These are phyloP conservation scores for Lasaia peninsularis DNA, from an alignment of 1,140 invertebrate species.

Conservation along the genomic window DNA sequence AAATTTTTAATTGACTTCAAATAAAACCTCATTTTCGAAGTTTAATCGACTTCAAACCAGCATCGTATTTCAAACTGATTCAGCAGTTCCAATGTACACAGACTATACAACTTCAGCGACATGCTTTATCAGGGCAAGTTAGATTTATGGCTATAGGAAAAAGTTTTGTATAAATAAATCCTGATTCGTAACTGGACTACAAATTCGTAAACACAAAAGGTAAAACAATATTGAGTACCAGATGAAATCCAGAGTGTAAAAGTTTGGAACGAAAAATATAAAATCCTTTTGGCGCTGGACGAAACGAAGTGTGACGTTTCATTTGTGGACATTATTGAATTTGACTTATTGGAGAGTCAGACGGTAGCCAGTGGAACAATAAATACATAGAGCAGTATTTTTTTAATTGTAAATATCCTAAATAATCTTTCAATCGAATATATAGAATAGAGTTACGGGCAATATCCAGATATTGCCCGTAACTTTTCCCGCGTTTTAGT, in stretches of 20 bases:
- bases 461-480: no score
- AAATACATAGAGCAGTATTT: conserved; percentile 23
- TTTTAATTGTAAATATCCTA: no score
- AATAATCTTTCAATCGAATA: no score
- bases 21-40: not conserved
- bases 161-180: conserved; percentile 6
- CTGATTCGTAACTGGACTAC: conserved; percentile 8
- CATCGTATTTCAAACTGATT: not conserved
- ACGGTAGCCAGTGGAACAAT: conserved; percentile 28
- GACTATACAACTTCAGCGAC: not conserved
- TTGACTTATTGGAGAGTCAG: conserved; percentile 45
- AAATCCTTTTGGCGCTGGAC: conserved; percentile 16
- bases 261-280: conserved; percentile 15
- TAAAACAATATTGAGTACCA: conserved; percentile 6
- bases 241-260: conserved; percentile 12
- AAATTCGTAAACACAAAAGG: conserved; percentile 8
- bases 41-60: not conserved
- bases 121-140: not conserved
- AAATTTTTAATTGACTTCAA: no score
- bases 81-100: not conserved
- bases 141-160: not conserved
- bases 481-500: no score
- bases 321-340: conserved; percentile 60
- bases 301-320: conserved; percentile 42
- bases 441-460: no score